Evolutionary conservation across 2,113 vertebrate species (phyloP).

Genomic region (Ptyas mucosa): DNA sequence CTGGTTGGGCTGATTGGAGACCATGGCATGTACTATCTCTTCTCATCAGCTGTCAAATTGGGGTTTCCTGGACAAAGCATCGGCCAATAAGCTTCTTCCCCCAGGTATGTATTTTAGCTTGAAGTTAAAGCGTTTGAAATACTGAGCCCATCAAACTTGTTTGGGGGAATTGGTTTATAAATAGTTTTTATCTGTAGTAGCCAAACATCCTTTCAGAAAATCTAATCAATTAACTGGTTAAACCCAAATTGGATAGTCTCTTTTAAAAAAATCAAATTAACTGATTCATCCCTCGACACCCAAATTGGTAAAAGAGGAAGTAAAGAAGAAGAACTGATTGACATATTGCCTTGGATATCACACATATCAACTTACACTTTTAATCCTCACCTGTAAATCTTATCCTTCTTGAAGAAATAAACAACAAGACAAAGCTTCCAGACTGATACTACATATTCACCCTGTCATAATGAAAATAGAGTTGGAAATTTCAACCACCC

Average conservation of each 20-base stretch:
- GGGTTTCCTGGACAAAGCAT: too few species aligned
- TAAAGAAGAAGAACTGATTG: neutral
- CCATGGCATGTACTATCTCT: too few species aligned
- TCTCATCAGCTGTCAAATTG: too few species aligned
- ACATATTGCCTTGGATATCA: neutral
- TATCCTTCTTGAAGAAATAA: conserved; percentile 85
- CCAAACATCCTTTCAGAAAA: neutral
- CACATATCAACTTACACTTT: neutral
- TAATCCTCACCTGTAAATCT: conserved; percentile 76
- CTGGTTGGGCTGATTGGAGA: too few species aligned
- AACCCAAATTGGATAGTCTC: neutral
- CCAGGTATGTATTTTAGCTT: too few species aligned
- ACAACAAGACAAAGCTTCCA: conserved; percentile 74
- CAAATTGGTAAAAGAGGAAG: neutral
- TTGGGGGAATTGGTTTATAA: neutral
- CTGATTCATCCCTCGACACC: neutral
- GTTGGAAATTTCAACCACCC: neutral
- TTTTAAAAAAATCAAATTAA: neutral
- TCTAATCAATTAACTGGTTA: neutral
- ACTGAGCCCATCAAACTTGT: too few species aligned
- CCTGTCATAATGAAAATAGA: conserved; percentile 63
- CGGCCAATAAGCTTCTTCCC: too few species aligned
- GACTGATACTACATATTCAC: conserved; percentile 81
- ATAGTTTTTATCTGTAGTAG: neutral
- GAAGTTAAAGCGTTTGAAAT: too few species aligned